Percentiles rank a stretch among this genome's conserved stretches.
Conservation (phyloP, 2,113 vertebrate genomes). For the Tylochromis polylepis region DNA sequence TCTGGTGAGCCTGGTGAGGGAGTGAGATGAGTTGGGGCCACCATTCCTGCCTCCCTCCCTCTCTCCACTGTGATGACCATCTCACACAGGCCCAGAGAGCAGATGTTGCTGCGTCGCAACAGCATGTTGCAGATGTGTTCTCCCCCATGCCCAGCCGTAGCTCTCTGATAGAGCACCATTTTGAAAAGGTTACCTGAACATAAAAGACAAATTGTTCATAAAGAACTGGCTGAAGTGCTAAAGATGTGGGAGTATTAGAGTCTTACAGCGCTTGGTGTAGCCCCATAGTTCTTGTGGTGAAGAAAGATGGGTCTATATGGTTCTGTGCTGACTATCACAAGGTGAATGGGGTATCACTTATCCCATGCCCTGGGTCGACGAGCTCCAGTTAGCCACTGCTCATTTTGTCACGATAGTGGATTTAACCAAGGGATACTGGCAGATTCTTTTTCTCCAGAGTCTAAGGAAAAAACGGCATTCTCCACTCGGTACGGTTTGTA, state of each 20-base stretch:
- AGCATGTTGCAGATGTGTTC: not conserved
- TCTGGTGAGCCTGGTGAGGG: not conserved
- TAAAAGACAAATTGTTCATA: not conserved
- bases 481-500: not conserved
- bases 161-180: not conserved
- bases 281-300: not conserved
- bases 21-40: not conserved
- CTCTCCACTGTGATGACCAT: not conserved
- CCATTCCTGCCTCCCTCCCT: not conserved
- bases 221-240: not conserved
- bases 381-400: not conserved
- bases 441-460: not conserved
- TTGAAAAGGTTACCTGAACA: not conserved
- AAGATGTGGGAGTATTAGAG: not conserved
- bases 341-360: not conserved
- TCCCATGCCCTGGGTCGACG: not conserved
- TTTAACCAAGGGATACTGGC: not conserved
- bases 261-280: not conserved
- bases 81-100: not conserved
- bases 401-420: not conserved
- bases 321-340: not conserved
- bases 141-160: not conserved
- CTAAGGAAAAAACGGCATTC: fast-evolving
- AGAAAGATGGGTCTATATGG: not conserved
- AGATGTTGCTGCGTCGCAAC: not conserved